Base-by-base conservation (phyloP, 2,797 vertebrate genomes). In the Rhyacichthys aspro region DNA sequence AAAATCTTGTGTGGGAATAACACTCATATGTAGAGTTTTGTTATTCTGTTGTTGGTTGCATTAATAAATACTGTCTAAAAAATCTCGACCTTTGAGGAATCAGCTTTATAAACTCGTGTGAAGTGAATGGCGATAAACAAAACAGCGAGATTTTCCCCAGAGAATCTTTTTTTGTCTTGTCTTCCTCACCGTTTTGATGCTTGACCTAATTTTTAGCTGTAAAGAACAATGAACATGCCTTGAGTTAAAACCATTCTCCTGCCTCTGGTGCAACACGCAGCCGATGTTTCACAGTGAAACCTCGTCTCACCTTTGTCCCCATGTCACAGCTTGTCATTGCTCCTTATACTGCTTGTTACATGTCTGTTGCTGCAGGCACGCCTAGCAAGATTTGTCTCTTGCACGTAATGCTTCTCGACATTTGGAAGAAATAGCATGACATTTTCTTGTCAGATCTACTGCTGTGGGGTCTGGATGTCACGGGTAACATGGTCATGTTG, bases 171-270 rank as follows among this genome's bases (percentile, higher is more conserved):
- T 39, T 39, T 38, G 11, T 6, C 33, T 50, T 47, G 33, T 70
- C 12, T 34, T 16, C 11, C 15, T 63, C 3, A 0, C 15, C 18
- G 28, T 44, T 50, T 16, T 16, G 33, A 45, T 59, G 60, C 59
- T 42, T 80, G 68, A 82, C 74, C 74, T 80, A 63, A 72, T 81
- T 80, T 41, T 45, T 38, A 56, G 59, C 44, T 14, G 15, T 7
- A 47, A 34, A 66, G 60, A 52, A 15, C 12, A 33, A 38, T 43
- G 8, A 57, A 72, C 5, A 58, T 10, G 37, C 59, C 2, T 9
- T 41, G 17, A 43, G 64, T 55, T 14, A 46, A 44, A 41, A 15
- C 39, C 42, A 43, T 72, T 65, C 62, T 67, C 54, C 11, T 59
- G 52, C 65, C 16, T 14, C 52, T 18, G 16, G 57, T 49, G 9